phyloP scores from a whole-genome alignment of 2,888 invertebrate genomes.

The Polydrusus cervinus region DNA sequence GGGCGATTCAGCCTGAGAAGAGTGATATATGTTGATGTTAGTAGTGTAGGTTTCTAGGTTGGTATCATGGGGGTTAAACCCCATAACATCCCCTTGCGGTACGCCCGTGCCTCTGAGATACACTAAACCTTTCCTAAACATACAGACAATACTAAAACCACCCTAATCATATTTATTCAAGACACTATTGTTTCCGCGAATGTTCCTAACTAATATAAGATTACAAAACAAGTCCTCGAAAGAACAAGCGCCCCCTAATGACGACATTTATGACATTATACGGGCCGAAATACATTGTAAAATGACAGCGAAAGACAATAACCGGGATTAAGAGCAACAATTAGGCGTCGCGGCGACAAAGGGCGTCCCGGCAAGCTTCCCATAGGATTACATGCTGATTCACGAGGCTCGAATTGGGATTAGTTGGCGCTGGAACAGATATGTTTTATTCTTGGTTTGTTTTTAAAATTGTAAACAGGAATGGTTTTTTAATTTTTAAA shows the following conservation, averaged over 20 bases:
- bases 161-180: conserved; percentile 42
- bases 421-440: conserved; percentile 29
- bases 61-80: no score
- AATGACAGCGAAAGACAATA: conserved; percentile 70
- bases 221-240: conserved; percentile 47
- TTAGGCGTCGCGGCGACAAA: conserved; percentile 67
- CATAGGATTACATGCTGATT: conserved; percentile 71
- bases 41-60: no score
- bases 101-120: background rate
- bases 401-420: conserved; percentile 64
- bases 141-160: background rate
- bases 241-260: conserved; percentile 44
- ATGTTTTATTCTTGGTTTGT: conserved; percentile 21
- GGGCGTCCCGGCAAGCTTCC: conserved; percentile 68
- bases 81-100: no score
- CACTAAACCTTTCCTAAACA: conserved; percentile 10
- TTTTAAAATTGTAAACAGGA: background rate
- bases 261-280: conserved; percentile 66
- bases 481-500: background rate
- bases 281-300: conserved; percentile 65
- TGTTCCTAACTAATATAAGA: conserved; percentile 51
- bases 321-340: conserved; percentile 71
- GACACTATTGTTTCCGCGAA: conserved; percentile 46
- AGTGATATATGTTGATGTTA: no score
- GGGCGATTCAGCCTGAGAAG: no score